A percentile compares a stretch with the other conserved stretches of the same genome.
Evolutionary conservation across 1,140 invertebrate genomes (phyloP).

Genomic region (Caerostris extrusa): DNA sequence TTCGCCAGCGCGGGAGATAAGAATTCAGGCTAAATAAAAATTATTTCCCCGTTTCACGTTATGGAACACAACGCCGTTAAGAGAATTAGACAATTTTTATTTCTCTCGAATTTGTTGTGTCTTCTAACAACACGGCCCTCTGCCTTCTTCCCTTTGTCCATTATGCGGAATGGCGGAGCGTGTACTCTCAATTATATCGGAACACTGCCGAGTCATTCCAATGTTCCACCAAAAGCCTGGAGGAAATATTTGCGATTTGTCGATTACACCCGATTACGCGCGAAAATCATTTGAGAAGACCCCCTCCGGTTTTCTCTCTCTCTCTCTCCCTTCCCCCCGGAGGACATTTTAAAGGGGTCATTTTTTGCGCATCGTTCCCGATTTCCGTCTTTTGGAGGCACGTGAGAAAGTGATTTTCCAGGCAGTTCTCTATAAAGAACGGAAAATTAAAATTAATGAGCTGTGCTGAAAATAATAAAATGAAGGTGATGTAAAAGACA

Average conservation of each 20-base stretch:
- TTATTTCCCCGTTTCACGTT: slow-evolving; percentile 52
- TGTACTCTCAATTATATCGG: slow-evolving; percentile 45
- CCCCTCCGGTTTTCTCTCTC: slow-evolving; percentile 35
- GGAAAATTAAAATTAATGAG: too few relatives aligned
- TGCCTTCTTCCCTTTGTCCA: background rate
- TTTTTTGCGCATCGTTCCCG: background rate
- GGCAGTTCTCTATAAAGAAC: too few relatives aligned
- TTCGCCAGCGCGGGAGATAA: slow-evolving; percentile 30
- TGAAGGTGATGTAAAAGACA: too few relatives aligned
- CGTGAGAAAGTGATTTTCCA: too few relatives aligned
- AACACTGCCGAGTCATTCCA: slow-evolving; percentile 26
- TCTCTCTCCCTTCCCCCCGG: background rate
- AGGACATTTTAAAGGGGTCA: slow-evolving; percentile 16
- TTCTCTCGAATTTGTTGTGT: slow-evolving; percentile 24
- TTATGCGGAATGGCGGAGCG: slow-evolving; percentile 25
- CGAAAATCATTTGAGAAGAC: slow-evolving; percentile 21
- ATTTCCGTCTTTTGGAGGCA: background rate
- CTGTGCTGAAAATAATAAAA: too few relatives aligned
- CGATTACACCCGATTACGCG: slow-evolving; percentile 62
- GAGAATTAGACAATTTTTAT: slow-evolving; percentile 61
- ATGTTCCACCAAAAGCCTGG: slow-evolving; percentile 22
- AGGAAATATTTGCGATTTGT: slow-evolving; percentile 57
- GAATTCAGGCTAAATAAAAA: slow-evolving; percentile 51
- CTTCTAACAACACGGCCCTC: slow-evolving; percentile 6
- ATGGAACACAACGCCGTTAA: slow-evolving; percentile 24